Evolutionary conservation across 2,113 vertebrate genomes (phyloP), one percentile per base, ranked within the genome.

Genomic region (Xiphophorus maculatus): DNA sequence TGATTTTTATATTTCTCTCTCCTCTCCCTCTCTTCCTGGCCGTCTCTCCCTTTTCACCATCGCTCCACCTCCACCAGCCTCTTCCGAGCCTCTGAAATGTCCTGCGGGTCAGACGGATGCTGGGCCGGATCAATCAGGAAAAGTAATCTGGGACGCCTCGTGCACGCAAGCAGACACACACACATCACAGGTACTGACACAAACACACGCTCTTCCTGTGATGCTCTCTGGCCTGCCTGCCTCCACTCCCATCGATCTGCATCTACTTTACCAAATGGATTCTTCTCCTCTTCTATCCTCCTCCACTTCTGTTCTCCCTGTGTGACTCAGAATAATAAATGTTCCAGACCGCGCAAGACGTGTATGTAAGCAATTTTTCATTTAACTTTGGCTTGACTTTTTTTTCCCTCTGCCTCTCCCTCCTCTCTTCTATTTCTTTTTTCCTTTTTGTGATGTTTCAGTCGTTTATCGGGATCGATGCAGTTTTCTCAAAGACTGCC

Each of bases 241-340:
- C 94, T 94, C 92, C 92, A 85, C 80, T 83, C 84, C 88, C 88
- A 95, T 94, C 91, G 93, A 95, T 95, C 93, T 89, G 92, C 90
- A 94, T 92, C 94, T 94, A 93, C 93, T 94, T 94, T 93, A 91
- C 92, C 87, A 93, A 94, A 94, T 94, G 87, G 93, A 91, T 93
- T 94, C 89, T 80, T 94, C 84, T 87, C 87, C 73, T 88, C 86
- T 87, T 87, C 88, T 84, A 80, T 90, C 82, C 76, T 87, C 86
- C 81, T 80, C 88, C 71, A 66, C 82, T 74, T 80, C 74, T 86
- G 84, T 87, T 73, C 88, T 87, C 72, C 82, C 75, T 70, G 74
- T 86, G 87, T 85, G 87, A 92, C 87, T 92, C 80, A 58, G 89
- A 90, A 92, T 93, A 93, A 93, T 92, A 94, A 91, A 94, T 93